These are phyloP conservation scores for Chlamydotis undulata DNA, from an alignment of 2,113 vertebrate species.

Conservation along the genomic window DNA sequence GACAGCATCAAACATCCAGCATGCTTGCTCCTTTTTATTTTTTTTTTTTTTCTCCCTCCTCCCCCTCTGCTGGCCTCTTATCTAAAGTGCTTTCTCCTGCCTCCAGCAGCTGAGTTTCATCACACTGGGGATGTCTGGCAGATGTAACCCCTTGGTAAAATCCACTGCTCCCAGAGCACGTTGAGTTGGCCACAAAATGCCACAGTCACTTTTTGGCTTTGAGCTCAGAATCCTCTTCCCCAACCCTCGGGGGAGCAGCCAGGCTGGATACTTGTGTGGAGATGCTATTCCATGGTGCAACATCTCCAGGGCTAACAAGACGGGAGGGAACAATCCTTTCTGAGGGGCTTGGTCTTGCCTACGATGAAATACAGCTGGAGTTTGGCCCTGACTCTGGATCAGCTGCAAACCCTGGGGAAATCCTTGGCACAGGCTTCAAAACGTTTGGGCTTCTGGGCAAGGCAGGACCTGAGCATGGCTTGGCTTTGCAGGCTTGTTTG, in stretches of 20 bases:
- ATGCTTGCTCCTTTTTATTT: not conserved
- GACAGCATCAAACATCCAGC: not conserved
- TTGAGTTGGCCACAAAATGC: not conserved
- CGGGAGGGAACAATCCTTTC: not conserved
- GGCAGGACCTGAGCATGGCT: not conserved
- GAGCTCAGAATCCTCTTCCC: not conserved
- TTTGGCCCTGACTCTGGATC: not conserved
- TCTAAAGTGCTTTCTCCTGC: conserved; percentile 66
- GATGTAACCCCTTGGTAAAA: not conserved
- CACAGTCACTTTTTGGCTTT: rapidly evolving
- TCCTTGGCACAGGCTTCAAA: not conserved
- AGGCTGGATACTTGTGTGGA: not conserved
- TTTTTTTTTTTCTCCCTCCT: too few relatives aligned
- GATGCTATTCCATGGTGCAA: not conserved
- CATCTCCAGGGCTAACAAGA: not conserved
- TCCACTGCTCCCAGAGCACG: not conserved
- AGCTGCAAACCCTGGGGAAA: not conserved
- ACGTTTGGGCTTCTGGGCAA: not conserved
- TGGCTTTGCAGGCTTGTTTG: not conserved
- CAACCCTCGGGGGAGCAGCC: rapidly evolving
- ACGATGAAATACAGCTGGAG: not conserved
- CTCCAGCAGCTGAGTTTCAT: conserved; percentile 77
- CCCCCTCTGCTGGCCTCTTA: not conserved
- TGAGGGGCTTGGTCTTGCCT: not conserved
- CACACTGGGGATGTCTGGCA: not conserved